Base-by-base conservation (phyloP, 2,888 invertebrate species). In the Himalopsyche japonica region DNA sequence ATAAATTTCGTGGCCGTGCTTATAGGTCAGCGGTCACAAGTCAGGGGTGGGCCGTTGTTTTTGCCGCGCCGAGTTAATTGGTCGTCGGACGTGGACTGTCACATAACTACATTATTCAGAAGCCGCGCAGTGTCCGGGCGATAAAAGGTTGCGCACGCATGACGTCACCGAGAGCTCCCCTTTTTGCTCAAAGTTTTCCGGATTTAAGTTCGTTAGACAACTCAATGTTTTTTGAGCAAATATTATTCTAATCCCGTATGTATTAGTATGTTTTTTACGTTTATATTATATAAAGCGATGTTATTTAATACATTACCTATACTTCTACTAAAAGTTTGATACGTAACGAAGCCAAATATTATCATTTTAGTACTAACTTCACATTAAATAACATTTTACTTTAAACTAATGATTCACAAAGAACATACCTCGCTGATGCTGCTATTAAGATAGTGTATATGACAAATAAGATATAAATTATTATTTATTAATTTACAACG, bases 51-150 rank as follows among this genome's bases (percentile, higher is more conserved):
- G 76, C 80, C 84, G 82, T 84, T 86, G 86, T 85, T 84, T 84
- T 86, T 85, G 85, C 83, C 76, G 76, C 82, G 84, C 80, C 84
- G 85, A 84, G 86, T 86, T 86, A 86, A 86, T 86, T 86, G 86
- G 86, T 85, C 85, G 85, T 37, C 84, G 86, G 86, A 86, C 86
- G 86, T 86, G 86, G 76, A 81, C 85, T 84, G 86, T 86, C 86
- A 85, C 86, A 85, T 85, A 86, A 86, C 86, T 86, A 84, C 86
- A 86, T 85, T 85, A 85, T 86, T 85, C 86, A 86, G 82, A 81
- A 85, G 83, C 77, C 49, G 79, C 82, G 47, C 82, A 47, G 82
- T 79, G 43, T 47, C 79, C 84, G 80, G 84, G 82, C 76, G 81
- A 82, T 81, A 81, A 86, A 86, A 86, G 86, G 80, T 86, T 79